These are phyloP conservation scores for Echiichthys vipera DNA, from an alignment of 2,797 vertebrate genomes.

Conservation along the genomic window DNA sequence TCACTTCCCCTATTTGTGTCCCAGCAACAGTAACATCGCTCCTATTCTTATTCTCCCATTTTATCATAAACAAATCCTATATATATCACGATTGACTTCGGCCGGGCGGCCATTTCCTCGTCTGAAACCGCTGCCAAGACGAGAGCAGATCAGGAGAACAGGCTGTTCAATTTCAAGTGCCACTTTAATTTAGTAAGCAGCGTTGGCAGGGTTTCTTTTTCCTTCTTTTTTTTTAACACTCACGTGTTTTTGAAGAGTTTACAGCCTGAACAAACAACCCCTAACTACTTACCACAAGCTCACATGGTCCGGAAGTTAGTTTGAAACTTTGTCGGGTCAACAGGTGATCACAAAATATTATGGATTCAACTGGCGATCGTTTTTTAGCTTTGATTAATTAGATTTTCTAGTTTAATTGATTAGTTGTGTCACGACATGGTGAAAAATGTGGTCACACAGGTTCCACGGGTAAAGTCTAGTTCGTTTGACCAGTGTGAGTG, in stretches of 20 bases:
- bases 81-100: constrained; percentile 37
- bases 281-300: not conserved
- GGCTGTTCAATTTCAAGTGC: constrained; percentile 14
- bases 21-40: not conserved
- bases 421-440: too few relatives aligned
- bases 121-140: constrained; percentile 38
- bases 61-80: constrained; percentile 27
- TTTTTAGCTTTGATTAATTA: too few relatives aligned
- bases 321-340: not conserved
- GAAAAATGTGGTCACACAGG: too few relatives aligned
- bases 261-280: not conserved
- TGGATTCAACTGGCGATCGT: too few relatives aligned
- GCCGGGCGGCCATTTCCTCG: constrained; percentile 35
- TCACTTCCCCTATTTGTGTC: not conserved
- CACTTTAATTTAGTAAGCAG: constrained; percentile 10
- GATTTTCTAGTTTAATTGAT: too few relatives aligned
- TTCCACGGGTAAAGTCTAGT: too few relatives aligned
- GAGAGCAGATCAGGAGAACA: constrained; percentile 24
- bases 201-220: not conserved
- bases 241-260: not conserved
- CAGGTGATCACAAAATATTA: too few relatives aligned
- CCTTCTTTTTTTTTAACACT: not conserved
- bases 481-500: too few relatives aligned
- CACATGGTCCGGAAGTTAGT: not conserved
- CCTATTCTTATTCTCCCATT: constrained; percentile 19